Evolutionary conservation across 53 echinoderm and acorn worm genomes (phyloP).

Genomic region (Hippasteria phrygiana): DNA sequence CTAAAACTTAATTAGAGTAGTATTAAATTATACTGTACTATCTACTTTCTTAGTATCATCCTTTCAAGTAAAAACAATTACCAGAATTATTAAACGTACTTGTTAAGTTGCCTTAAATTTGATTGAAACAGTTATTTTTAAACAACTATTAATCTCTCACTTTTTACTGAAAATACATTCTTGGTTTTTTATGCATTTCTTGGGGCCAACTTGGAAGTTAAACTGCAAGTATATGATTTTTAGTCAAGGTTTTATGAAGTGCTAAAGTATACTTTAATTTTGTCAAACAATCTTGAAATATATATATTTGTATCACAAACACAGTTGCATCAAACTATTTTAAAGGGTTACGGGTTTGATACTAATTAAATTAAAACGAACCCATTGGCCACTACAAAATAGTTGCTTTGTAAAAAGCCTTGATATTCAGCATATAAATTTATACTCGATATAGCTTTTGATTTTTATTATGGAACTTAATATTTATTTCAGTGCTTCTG

Average conservation of each 20-base stretch:
- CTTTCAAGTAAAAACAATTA: too few relatives aligned
- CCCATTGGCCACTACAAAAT: conserved; percentile 10
- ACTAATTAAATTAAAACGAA: neutral
- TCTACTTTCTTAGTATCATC: too few relatives aligned
- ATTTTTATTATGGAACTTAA: neutral
- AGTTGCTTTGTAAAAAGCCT: neutral
- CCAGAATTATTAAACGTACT: too few relatives aligned
- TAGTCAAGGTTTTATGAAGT: neutral
- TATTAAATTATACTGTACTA: too few relatives aligned
- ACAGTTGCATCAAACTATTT: neutral
- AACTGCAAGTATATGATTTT: too few relatives aligned
- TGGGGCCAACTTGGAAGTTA: too few relatives aligned
- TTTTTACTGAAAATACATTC: too few relatives aligned
- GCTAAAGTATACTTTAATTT: neutral
- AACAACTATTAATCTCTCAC: too few relatives aligned
- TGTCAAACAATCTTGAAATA: neutral
- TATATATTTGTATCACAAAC: neutral
- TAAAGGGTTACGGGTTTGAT: conserved; percentile 31
- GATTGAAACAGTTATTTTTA: too few relatives aligned
- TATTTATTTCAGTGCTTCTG: neutral
- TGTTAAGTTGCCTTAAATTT: too few relatives aligned
- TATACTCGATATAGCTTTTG: neutral
- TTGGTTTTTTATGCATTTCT: too few relatives aligned
- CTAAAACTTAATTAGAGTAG: too few relatives aligned
- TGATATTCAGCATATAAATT: neutral